Evolutionary conservation across 2,797 vertebrate genomes (phyloP).

Genomic region (Rhodeus uyekii): DNA sequence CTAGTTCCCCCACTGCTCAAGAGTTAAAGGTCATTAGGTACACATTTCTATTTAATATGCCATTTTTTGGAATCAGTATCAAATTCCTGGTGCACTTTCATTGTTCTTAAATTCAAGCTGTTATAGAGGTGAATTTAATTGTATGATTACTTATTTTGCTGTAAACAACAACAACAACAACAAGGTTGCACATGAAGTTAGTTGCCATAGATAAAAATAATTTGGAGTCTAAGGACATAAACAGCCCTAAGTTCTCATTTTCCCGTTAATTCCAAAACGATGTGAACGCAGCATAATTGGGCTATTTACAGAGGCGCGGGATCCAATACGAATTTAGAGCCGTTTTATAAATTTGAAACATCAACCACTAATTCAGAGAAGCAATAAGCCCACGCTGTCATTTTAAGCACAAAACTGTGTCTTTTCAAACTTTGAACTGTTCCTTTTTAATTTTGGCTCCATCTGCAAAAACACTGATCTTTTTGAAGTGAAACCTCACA

Average conservation of each 20-base stretch:
- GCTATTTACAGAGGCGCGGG: not conserved
- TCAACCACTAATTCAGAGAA: not conserved
- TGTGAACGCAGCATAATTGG: not conserved
- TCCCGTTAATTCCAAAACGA: not conserved
- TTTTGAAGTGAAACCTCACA: conserved; percentile 29
- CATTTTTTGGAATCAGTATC: not conserved
- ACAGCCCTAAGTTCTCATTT: not conserved
- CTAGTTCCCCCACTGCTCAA: not conserved
- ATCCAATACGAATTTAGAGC: conserved; percentile 1
- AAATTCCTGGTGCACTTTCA: not conserved
- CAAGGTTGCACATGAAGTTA: not conserved
- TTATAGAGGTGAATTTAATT: not conserved
- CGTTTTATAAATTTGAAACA: conserved; percentile 1
- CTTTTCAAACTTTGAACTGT: conserved; percentile 3
- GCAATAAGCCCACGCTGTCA: not conserved
- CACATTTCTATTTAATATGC: not conserved
- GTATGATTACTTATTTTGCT: not conserved
- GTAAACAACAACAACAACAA: not conserved
- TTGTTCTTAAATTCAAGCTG: not conserved
- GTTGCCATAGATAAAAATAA: conserved; percentile 1
- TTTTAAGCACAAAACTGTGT: not conserved
- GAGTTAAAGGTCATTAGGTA: not conserved
- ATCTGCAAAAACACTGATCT: conserved; percentile 6
- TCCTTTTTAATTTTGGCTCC: conserved; percentile 34
- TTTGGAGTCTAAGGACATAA: not conserved